Base-by-base conservation (phyloP, 2,113 vertebrate genomes). In the Turnix velox region DNA sequence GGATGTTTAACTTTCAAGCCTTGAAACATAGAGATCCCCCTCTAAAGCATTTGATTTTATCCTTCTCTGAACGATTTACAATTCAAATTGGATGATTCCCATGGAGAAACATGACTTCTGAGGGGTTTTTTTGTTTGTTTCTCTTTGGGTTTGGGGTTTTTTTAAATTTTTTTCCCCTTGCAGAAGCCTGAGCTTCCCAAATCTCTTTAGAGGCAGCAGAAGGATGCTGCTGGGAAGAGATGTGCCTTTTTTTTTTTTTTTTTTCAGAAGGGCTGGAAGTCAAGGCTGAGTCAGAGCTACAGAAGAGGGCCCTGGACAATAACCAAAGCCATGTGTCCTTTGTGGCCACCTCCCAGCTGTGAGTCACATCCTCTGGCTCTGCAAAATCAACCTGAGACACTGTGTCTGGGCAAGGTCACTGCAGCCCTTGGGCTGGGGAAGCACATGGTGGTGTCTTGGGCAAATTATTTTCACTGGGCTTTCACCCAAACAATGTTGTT, bases 351-450 rank as follows among this genome's bases (percentile, higher is more conserved):
- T 75, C 94, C 92, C 93, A 95, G 69, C 30, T 87, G 82, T 94
- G 94, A 94, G 40, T 94, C 90, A 92, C 84, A 87, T 93, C 93
- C 93, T 87, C 71, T 68, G 3, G 6, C 62, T 57, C 67, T 87
- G n/a, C 67, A 4, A 67, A 86, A 35, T 76, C 79, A 83, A 4
- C 84, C 59, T 45, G 2, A 55, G 62, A 45, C 17, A 1, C 66
- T 33, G 37, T 31, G 65, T 48, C 33, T 5, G 20, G 67, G 35
- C 91, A 83, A 90, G 92, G 92, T 92, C 88, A 18, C 31, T 48
- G 76, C 69, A 63, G 84, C 74, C 82, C 73, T 73, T 71, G 16
- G 73, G 51, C 40, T 7, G 0, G 1, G 43, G 61, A 45, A 23
- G 43, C 5, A 6, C 4, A 0, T 18, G 24, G 35, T 51, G 63